Evolutionary conservation across 2,797 vertebrate species (phyloP).

Genomic region (Meriones psammophilus): DNA sequence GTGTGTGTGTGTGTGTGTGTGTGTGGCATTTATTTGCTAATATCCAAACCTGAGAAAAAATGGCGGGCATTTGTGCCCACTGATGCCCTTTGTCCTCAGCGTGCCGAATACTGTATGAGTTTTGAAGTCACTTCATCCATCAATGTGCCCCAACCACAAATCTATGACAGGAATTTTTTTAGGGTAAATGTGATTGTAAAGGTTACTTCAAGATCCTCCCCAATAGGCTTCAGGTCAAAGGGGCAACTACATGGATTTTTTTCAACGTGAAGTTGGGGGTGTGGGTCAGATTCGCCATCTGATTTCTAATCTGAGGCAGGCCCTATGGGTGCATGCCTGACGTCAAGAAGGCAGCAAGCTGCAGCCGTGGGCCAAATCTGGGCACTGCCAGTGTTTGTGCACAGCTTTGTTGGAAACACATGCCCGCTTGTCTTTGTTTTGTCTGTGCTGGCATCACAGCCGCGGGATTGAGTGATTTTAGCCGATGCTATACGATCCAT

Average conservation of each 20-base stretch:
- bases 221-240: slow-evolving; percentile 5
- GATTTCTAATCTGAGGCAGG: neutral
- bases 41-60: neutral
- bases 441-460: neutral
- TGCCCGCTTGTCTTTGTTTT: neutral
- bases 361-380: neutral
- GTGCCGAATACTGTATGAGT: neutral
- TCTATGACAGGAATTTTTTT: neutral
- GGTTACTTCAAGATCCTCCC: neutral
- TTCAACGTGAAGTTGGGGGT: neutral
- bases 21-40: slow-evolving; percentile 39
- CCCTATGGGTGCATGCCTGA: neutral
- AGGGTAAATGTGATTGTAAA: neutral
- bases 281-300: neutral
- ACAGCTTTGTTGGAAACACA: neutral
- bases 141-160: slow-evolving; percentile 2
- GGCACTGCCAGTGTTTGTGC: neutral
- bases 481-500: too few relatives aligned
- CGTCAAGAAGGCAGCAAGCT: neutral
- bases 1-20: neutral
- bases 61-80: neutral
- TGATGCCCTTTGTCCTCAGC: neutral
- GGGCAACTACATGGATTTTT: neutral
- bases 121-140: slow-evolving; percentile 12
- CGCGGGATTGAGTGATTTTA: neutral